Evolutionary conservation across 2,113 vertebrate genomes (phyloP).

Genomic region (Vicugna pacos): DNA sequence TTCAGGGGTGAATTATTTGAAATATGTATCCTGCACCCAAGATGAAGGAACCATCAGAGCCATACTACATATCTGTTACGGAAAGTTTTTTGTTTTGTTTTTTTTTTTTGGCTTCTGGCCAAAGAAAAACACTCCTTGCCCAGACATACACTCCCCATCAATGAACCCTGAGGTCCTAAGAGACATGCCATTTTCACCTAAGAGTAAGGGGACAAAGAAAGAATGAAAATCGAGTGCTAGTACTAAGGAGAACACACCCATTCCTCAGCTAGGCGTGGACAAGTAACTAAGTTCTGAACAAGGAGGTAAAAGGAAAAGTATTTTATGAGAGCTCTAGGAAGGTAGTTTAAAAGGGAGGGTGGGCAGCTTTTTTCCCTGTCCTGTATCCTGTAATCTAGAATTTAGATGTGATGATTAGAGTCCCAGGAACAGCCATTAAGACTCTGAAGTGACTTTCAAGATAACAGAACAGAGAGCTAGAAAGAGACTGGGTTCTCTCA

Average conservation of each 20-base stretch:
- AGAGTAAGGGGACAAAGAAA: neutral
- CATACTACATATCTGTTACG: neutral
- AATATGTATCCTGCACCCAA: neutral
- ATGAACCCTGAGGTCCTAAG: neutral
- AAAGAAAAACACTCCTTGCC: neutral
- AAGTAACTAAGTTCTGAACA: neutral
- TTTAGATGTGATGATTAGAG: neutral
- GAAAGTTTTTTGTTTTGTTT: neutral
- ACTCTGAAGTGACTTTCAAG: neutral
- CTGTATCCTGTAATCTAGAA: neutral
- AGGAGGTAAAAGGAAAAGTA: neutral
- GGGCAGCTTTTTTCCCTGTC: neutral
- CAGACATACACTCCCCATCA: neutral
- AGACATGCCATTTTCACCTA: neutral
- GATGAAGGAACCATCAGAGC: neutral
- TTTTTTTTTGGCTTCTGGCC: neutral
- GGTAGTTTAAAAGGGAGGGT: neutral
- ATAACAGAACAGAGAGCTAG: neutral
- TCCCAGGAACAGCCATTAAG: neutral
- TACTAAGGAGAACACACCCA: neutral
- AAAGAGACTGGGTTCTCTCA: neutral
- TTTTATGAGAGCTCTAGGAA: constrained; percentile 6
- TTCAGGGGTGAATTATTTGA: constrained; percentile 12
- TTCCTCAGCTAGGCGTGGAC: neutral
- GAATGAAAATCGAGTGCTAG: neutral